Percentiles rank a stretch among this genome's conserved stretches.
Conservation (phyloP, 35 echinoderm and acorn worm genomes). For the Ophiothrix spiculata region DNA sequence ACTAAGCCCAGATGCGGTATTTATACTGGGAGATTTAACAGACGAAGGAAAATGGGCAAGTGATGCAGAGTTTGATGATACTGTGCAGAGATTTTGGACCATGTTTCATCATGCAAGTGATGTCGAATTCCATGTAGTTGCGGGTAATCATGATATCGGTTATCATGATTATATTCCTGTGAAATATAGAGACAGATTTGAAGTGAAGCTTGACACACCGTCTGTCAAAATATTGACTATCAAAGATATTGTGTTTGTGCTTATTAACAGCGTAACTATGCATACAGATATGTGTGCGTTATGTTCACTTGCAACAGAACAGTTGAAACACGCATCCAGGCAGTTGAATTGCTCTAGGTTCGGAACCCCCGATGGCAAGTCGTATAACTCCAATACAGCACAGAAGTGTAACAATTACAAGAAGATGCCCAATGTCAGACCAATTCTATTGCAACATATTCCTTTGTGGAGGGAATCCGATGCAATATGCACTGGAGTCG, state of each 20-base stretch:
- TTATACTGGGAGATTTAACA: conserved; percentile 88
- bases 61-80: conserved; percentile 72
- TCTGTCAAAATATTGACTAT: conserved; percentile 60
- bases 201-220: conserved; percentile 39
- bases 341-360: conserved; percentile 68
- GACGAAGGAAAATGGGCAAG: conserved; percentile 94
- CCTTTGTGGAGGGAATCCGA: conserved; percentile 72
- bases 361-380: background rate
- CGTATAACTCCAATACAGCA: background rate
- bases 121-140: conserved; percentile 69
- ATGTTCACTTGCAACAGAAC: conserved; percentile 46
- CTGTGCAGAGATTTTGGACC: conserved; percentile 61
- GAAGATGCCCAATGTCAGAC: conserved; percentile 47
- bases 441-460: conserved; percentile 82
- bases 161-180: conserved; percentile 70
- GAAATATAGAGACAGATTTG: conserved; percentile 40
- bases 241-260: conserved; percentile 63
- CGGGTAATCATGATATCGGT: conserved; percentile 95
- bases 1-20: conserved; percentile 61
- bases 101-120: conserved; percentile 59
- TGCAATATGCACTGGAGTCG: conserved; percentile 60
- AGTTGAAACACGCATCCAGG: conserved; percentile 54
- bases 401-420: conserved; percentile 37
- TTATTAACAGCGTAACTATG: conserved; percentile 75
- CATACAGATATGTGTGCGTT: conserved; percentile 65